Evolutionary conservation across 2,113 vertebrate species (phyloP), one percentile per base, ranked within the genome.

Genomic region (Cyanistes caeruleus): DNA sequence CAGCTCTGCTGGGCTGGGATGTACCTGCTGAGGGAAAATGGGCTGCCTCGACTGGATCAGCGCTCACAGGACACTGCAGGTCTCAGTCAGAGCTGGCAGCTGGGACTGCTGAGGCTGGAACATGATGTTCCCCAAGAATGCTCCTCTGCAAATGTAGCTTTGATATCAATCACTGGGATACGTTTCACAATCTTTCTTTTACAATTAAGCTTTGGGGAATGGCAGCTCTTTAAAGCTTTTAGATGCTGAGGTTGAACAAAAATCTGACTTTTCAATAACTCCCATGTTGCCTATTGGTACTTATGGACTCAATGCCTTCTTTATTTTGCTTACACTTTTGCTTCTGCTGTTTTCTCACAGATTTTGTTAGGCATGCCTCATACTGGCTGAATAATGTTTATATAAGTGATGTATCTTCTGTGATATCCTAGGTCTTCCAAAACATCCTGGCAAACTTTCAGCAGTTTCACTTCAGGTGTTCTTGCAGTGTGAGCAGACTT

Each of bases 41-140:
- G 14, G 25, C 58, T 91, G 55, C 63, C 23, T 39, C 5, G 10
- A 4, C 67, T 24, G 41, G 10, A 12, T 25, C 37, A 6, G 30
- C 7, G 33, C 22, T n/a, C 0, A 0, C 82, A 56, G 65, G 62
- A 43, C 21, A 2, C 56, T 31, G n/a, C 51, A 8, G 1, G 3
- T 52, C 55, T 43, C 48, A 16, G 8, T 35, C 84, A 62, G 82
- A 65, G 9, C 43, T 69, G 62, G 23, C 3, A 35, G 62, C 80
- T 9, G 13, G 39, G 72, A 53, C 55, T 53, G 20, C 44, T 1
- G 15, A 75, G 37, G 8, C 25, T 24, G 28, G 60, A 78, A 56
- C 11, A 9, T 2, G 2, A 22, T 1, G 0, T 28, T 64, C 79
- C 67, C 59, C 41, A 35, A 30, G 49, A 82, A 56, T 11, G 10